Conservation (phyloP, 2,888 invertebrate species). For the Fissipunctia ypsillon region DNA sequence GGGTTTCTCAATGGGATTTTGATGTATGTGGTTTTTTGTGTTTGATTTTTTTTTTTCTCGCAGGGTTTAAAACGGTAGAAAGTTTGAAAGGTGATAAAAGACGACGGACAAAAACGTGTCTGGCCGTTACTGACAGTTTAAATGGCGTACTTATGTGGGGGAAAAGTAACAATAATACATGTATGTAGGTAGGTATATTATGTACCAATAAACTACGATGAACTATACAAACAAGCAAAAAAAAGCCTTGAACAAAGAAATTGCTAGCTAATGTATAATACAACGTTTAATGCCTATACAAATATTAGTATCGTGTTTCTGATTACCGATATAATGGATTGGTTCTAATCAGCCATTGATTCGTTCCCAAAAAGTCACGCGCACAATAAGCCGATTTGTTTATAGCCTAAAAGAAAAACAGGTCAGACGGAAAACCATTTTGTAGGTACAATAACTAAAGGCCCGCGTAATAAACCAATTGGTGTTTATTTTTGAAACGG, state of each 20-base stretch:
- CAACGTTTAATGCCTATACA: constrained; percentile 23
- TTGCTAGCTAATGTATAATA: constrained; percentile 2
- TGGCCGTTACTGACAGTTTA: no score
- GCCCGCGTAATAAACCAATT: background rate
- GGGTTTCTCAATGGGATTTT: constrained; percentile 14
- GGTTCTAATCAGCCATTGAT: constrained; percentile 57
- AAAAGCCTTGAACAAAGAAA: constrained; percentile 7
- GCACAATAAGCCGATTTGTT: constrained; percentile 59
- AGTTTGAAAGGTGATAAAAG: no score
- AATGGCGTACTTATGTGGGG: no score
- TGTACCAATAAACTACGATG: no score
- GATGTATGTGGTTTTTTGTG: constrained; percentile 8
- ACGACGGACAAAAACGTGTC: no score
- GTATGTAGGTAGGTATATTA: no score
- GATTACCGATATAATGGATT: constrained; percentile 61
- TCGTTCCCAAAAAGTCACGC: constrained; percentile 53
- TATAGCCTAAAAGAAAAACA: constrained; percentile 50
- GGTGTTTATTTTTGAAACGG: no score
- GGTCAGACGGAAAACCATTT: constrained; percentile 46
- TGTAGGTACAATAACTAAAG: background rate
- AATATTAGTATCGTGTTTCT: constrained; percentile 41
- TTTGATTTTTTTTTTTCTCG: no score
- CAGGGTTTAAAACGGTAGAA: no score
- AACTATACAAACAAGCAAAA: background rate
- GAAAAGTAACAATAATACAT: no score